A percentile compares a stretch with the other conserved stretches of the same genome.
Evolutionary conservation across 2,888 invertebrate species (phyloP).

Genomic region (Lypha dubia): DNA sequence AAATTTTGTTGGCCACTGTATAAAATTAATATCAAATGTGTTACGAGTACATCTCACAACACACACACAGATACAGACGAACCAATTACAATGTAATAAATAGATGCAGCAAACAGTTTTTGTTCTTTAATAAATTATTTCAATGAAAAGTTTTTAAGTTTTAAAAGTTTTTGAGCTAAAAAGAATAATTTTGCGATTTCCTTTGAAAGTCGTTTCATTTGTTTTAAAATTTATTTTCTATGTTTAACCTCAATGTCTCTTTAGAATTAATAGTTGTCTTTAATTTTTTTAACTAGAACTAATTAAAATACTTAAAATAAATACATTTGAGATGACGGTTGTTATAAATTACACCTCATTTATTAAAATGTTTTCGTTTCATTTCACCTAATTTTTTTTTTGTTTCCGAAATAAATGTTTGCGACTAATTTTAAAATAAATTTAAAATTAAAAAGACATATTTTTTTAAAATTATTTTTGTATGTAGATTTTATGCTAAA

Average conservation of each 20-base stretch:
- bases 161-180: conserved; percentile 8
- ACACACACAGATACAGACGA: neutral
- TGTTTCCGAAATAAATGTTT: conserved; percentile 26
- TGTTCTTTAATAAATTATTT: neutral
- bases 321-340: conserved; percentile 14
- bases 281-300: conserved; percentile 47
- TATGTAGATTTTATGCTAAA: neutral
- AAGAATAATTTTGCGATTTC: conserved; percentile 25
- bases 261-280: conserved; percentile 41
- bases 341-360: conserved; percentile 56
- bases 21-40: neutral
- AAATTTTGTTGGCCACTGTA: too few relatives aligned
- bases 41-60: conserved; percentile 14
- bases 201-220: neutral
- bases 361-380: conserved; percentile 3
- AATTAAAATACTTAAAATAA: conserved; percentile 58
- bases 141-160: conserved; percentile 1
- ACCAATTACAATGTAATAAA: conserved; percentile 16
- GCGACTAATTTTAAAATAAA: conserved; percentile 53
- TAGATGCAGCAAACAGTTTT: neutral
- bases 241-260: conserved; percentile 26
- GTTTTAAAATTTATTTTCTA: neutral
- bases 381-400: too few relatives aligned
- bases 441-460: conserved; percentile 32
- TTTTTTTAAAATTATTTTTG: conserved; percentile 10